Evolutionary conservation across 2,797 vertebrate genomes (phyloP).

Genomic region (Caiman crocodilus): DNA sequence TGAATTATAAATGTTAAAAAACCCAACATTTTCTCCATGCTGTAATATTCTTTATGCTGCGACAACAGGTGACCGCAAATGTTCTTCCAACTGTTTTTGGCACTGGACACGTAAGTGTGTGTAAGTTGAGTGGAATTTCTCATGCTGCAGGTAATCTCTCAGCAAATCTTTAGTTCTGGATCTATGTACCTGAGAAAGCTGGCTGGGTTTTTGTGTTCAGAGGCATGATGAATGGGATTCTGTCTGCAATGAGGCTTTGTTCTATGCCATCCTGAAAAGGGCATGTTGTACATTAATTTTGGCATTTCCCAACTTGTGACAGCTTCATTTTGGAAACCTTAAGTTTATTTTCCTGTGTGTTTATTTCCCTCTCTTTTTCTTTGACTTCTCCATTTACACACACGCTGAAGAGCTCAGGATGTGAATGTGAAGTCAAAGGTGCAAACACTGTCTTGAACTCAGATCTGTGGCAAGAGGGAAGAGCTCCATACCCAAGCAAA

Average conservation of each 20-base stretch:
- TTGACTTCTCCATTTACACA: neutral
- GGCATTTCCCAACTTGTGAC: slow-evolving; percentile 13
- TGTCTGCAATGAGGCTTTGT: neutral
- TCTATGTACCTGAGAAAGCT: rapidly evolving
- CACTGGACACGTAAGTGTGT: neutral
- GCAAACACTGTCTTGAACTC: slow-evolving; percentile 20
- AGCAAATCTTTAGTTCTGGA: neutral
- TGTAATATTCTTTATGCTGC: slow-evolving; percentile 51
- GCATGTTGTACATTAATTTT: neutral
- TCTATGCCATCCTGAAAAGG: neutral
- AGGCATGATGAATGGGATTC: neutral
- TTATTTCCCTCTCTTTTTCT: neutral
- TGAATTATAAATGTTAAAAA: slow-evolving; percentile 61
- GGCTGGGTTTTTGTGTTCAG: neutral
- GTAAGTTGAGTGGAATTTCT: slow-evolving; percentile 23
- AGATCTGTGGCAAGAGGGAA: neutral
- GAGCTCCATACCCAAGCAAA: neutral
- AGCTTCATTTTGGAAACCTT: neutral
- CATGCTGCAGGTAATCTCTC: neutral
- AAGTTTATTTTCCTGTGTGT: neutral
- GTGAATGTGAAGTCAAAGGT: slow-evolving; percentile 7
- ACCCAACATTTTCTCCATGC: slow-evolving; percentile 72
- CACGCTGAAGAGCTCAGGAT: slow-evolving; percentile 11
- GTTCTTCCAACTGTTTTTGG: slow-evolving; percentile 53
- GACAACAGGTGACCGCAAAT: slow-evolving; percentile 45